These are phyloP conservation scores for Tychaedon coryphoeus DNA, from an alignment of 2,113 vertebrate species.

Conservation along the genomic window DNA sequence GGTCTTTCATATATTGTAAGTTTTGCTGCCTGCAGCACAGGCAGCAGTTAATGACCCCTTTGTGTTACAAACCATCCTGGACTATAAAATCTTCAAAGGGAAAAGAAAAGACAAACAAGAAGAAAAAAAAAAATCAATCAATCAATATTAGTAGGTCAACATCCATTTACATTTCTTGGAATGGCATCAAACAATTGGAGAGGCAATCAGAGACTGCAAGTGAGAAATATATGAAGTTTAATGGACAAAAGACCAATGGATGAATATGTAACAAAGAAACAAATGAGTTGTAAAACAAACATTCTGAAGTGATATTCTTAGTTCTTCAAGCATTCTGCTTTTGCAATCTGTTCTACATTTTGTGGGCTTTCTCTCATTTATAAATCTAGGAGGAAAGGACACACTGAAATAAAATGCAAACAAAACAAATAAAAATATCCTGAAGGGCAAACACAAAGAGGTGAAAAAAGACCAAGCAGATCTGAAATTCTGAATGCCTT, in stretches of 20 bases:
- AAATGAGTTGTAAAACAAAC: not conserved
- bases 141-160: not conserved
- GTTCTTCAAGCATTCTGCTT: not conserved
- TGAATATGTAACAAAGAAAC: not conserved
- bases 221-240: not conserved
- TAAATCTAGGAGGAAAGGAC: not conserved
- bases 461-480: conserved; percentile 41
- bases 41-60: not conserved
- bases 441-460: not conserved
- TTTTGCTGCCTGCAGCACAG: not conserved
- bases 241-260: not conserved
- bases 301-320: not conserved
- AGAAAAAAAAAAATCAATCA: not conserved
- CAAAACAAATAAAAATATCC: conserved; percentile 1
- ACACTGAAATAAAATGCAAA: not conserved
- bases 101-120: not conserved
- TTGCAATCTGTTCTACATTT: not conserved
- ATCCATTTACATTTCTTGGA: not conserved
- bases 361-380: not conserved
- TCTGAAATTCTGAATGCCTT: not conserved
- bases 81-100: not conserved
- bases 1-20: not conserved
- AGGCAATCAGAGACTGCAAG: not conserved
- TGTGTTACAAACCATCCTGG: not conserved
- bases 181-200: not conserved